Conservation (phyloP, 2,888 invertebrate genomes). For the Yponomeuta evonymella region DNA sequence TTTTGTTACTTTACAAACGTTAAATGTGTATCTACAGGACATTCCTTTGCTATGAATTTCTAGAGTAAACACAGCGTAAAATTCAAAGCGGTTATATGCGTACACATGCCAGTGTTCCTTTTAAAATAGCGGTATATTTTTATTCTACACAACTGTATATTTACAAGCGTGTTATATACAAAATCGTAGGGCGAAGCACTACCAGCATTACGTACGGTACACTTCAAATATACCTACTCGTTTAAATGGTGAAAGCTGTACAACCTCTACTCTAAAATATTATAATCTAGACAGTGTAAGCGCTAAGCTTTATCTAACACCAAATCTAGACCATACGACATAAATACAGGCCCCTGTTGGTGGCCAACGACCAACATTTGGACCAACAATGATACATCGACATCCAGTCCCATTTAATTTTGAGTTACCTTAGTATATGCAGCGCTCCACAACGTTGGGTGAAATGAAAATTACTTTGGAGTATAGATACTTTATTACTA, state of each 20-base stretch:
- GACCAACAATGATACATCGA: conserved; percentile 54
- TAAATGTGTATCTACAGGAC: neutral
- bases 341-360: conserved; percentile 37
- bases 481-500: conserved; percentile 75
- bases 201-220: neutral
- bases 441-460: conserved; percentile 68
- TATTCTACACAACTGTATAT: neutral
- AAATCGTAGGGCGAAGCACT: neutral
- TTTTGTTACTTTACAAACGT: neutral
- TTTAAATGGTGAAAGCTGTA: conserved; percentile 7
- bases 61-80: conserved; percentile 5
- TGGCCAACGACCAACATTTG: conserved; percentile 31
- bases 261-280: conserved; percentile 7
- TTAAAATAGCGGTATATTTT: neutral
- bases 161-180: neutral
- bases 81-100: neutral
- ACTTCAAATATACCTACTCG: neutral
- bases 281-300: conserved; percentile 30
- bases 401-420: conserved; percentile 35
- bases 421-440: conserved; percentile 62
- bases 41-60: neutral
- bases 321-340: conserved; percentile 60
- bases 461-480: conserved; percentile 74
- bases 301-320: conserved; percentile 63
- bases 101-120: neutral